A percentile compares a stretch with the other conserved stretches of the same genome.
Conservation (phyloP, 2,888 invertebrate genomes). For the Eueremaeus valkanovi region DNA sequence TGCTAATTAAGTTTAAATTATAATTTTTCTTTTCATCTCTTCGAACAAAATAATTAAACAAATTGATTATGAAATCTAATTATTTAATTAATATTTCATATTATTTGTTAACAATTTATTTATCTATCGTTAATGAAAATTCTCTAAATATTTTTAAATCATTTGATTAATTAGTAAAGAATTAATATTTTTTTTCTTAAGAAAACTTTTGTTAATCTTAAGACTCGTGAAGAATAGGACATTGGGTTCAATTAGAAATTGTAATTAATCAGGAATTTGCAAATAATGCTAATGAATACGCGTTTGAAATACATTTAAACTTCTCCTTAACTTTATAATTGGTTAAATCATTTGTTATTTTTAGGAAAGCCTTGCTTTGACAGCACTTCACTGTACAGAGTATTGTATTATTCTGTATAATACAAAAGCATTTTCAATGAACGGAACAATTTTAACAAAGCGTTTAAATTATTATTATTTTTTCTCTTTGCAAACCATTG, state of each 20-base stretch:
- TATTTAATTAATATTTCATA: not conserved
- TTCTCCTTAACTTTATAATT: not conserved
- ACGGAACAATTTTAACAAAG: not conserved
- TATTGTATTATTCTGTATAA: not conserved
- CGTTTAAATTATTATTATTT: not conserved
- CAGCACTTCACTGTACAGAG: too few relatives aligned
- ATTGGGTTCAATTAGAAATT: not conserved
- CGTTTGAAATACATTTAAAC: not conserved
- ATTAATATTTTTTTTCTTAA: not conserved
- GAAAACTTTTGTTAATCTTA: not conserved
- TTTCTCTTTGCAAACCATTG: not conserved
- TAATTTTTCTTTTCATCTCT: too few relatives aligned
- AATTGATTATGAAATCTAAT: not conserved
- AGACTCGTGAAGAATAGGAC: not conserved
- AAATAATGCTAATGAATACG: not conserved
- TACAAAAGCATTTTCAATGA: not conserved
- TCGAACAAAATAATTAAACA: too few relatives aligned
- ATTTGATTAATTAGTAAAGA: not conserved
- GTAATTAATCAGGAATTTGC: not conserved
- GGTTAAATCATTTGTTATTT: constrained; percentile 21
- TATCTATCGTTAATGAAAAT: not conserved
- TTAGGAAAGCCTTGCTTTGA: constrained; percentile 4
- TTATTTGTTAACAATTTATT: not conserved
- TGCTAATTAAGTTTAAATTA: too few relatives aligned
- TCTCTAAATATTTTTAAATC: not conserved